Conservation (phyloP, 2,797 vertebrate genomes). For the Artibeus jamaicensis region DNA sequence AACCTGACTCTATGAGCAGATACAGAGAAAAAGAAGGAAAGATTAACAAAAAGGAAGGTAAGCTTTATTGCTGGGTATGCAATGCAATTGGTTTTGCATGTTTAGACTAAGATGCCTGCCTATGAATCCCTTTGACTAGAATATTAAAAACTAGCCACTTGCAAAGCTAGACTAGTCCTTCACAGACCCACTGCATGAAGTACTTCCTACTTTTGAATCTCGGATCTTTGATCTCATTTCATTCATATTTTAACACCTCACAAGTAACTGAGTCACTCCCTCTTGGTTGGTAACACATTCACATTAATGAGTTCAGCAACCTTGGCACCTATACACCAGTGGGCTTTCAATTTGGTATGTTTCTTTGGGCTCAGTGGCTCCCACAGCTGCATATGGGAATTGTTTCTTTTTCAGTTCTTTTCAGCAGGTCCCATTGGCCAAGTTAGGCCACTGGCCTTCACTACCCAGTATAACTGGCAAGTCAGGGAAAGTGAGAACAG, state of each 20-base stretch:
- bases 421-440: neutral
- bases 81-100: neutral
- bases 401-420: neutral
- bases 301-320: neutral
- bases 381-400: neutral
- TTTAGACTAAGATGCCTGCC: neutral
- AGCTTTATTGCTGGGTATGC: neutral
- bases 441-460: neutral
- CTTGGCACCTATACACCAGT: neutral
- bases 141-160: neutral
- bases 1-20: neutral
- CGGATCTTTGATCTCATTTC: neutral
- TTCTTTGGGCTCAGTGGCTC: neutral
- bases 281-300: neutral
- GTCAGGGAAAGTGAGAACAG: neutral
- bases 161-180: neutral
- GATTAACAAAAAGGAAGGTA: neutral
- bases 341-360: neutral
- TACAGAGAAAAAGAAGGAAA: neutral
- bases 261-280: neutral
- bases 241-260: neutral
- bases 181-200: fast-evolving
- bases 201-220: neutral
- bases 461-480: neutral
- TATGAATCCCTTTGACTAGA: neutral